Evolutionary conservation across 2,888 invertebrate genomes (phyloP).

Genomic region (Mythimna ferrago): DNA sequence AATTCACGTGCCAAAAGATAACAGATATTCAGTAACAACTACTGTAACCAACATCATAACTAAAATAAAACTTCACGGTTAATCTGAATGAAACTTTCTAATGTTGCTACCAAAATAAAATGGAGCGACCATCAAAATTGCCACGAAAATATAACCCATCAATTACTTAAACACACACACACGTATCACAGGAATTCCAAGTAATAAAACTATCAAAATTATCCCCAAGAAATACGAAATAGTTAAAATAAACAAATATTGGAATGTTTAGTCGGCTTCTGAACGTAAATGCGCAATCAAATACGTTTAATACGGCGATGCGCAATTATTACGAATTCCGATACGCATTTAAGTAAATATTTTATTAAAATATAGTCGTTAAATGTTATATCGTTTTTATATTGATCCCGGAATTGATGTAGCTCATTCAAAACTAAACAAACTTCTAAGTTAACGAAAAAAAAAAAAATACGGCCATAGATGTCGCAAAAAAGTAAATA

Average conservation of each 20-base stretch:
- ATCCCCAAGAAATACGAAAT: slow-evolving; percentile 43
- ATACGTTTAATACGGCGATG: slow-evolving; percentile 53
- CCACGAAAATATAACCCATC: slow-evolving; percentile 35
- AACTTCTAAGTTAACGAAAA: too few species aligned
- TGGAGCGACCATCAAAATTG: slow-evolving; percentile 31
- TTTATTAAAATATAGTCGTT: slow-evolving; percentile 35
- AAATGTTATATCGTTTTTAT: slow-evolving; percentile 7
- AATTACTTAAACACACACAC: slow-evolving; percentile 44
- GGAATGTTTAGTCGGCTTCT: slow-evolving; percentile 40
- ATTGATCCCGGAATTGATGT: neutral
- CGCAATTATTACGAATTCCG: slow-evolving; percentile 44
- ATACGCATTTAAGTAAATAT: slow-evolving; percentile 56
- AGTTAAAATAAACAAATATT: slow-evolving; percentile 51
- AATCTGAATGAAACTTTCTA: slow-evolving; percentile 26
- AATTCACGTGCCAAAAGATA: slow-evolving; percentile 12
- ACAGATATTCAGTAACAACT: neutral
- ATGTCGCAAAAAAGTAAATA: too few species aligned
- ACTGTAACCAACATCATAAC: slow-evolving; percentile 8
- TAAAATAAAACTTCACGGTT: slow-evolving; percentile 26
- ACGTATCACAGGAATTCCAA: slow-evolving; percentile 49
- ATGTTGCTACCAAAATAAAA: slow-evolving; percentile 34
- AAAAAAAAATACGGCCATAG: too few species aligned
- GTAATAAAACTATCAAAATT: slow-evolving; percentile 62
- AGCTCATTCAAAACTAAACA: neutral
- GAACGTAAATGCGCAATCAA: slow-evolving; percentile 53